phyloP scores from a whole-genome alignment of 2,113 vertebrate species.

The Malurus alboscapulatus region DNA sequence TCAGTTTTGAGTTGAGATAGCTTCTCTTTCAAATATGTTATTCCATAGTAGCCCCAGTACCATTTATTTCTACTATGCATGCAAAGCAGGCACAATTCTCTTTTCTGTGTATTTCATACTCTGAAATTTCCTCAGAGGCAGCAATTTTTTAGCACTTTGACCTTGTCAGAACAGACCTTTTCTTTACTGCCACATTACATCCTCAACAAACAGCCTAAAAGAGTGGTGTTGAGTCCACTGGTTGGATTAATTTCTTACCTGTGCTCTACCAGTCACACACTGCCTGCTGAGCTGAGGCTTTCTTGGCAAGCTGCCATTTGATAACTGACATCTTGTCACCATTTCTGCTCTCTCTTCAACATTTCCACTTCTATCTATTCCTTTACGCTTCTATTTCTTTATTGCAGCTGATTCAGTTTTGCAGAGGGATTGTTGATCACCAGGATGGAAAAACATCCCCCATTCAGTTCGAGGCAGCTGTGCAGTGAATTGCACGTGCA shows the following conservation, averaged over 20 bases:
- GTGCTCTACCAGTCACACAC: background rate
- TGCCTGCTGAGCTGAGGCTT: background rate
- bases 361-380: background rate
- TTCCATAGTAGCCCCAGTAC: background rate
- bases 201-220: background rate
- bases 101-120: background rate
- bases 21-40: background rate
- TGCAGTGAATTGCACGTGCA: background rate
- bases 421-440: background rate
- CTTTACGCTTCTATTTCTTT: background rate
- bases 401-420: background rate
- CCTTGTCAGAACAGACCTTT: background rate
- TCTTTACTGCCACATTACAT: background rate
- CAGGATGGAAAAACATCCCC: background rate
- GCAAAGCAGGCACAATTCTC: background rate
- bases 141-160: background rate
- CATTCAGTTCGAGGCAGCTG: background rate
- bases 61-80: background rate
- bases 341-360: background rate
- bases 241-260: background rate
- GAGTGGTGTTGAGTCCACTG: fast-evolving
- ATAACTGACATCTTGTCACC: background rate
- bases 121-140: background rate
- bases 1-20: background rate
- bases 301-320: background rate